phyloP scores from a whole-genome alignment of 2,113 vertebrate species.

The Cyrtonyx montezumae region DNA sequence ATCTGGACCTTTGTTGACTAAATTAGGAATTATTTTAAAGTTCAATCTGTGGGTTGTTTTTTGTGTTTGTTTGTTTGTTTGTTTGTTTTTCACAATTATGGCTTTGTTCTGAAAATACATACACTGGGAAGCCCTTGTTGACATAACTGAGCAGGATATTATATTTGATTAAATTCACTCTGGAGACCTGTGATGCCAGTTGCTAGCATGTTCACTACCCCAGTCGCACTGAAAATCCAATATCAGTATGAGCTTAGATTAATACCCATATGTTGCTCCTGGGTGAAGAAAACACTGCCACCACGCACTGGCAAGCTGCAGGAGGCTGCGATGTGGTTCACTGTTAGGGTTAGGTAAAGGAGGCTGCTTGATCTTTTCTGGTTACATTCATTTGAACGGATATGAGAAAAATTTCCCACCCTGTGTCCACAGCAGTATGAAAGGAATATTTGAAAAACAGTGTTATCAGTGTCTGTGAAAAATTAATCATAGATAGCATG shows the following conservation, averaged over 20 bases:
- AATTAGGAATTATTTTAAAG: slow-evolving; percentile 34
- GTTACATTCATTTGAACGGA: not conserved
- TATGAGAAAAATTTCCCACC: slow-evolving; percentile 13
- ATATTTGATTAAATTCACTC: slow-evolving; percentile 21
- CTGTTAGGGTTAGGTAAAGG: not conserved
- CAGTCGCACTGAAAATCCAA: not conserved
- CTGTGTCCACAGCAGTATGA: not conserved
- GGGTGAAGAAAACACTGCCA: not conserved
- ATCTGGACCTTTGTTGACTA: slow-evolving; percentile 2
- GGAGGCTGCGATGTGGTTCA: not conserved
- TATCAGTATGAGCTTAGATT: not conserved
- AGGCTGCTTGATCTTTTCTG: not conserved
- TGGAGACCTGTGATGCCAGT: not conserved
- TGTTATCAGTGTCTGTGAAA: not conserved
- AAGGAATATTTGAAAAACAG: slow-evolving; percentile 3
- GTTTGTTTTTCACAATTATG: not conserved
- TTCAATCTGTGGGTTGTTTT: not conserved
- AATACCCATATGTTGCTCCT: not conserved
- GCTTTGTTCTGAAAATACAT: not conserved
- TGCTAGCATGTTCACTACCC: not conserved
- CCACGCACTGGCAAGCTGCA: not conserved
- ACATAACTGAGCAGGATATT: not conserved
- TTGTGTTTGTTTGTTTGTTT: not conserved
- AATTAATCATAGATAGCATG: not conserved
- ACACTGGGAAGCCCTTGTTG: not conserved